These are phyloP conservation scores for Scolanthus callimorphus DNA, from an alignment of 92 coral and sea anemone genomes.

Conservation along the genomic window DNA sequence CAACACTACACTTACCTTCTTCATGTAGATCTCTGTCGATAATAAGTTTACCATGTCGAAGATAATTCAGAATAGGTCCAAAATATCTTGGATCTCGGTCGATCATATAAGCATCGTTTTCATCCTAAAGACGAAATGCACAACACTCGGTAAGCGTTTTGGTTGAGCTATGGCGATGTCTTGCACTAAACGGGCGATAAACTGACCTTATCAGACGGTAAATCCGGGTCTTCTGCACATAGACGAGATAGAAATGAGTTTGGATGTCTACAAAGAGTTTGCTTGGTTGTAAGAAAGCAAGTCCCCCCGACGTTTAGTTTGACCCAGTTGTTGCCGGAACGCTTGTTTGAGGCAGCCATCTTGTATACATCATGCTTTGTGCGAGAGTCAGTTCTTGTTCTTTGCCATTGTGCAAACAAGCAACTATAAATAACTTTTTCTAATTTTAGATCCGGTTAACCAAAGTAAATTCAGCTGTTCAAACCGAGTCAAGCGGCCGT, in stretches of 20 bases:
- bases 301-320: constrained; percentile 98
- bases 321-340: constrained; percentile 93
- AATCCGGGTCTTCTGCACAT: constrained; percentile 95
- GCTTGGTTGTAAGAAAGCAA: constrained; percentile 92
- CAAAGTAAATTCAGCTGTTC: constrained; percentile 83
- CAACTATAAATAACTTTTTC: constrained; percentile 80
- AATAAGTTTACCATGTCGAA: constrained; percentile 97
- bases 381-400: background rate
- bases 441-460: constrained; percentile 84
- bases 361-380: no score
- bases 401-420: constrained; percentile 22
- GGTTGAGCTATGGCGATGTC: no score
- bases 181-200: no score
- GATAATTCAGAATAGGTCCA: constrained; percentile 90
- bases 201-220: constrained; percentile 96
- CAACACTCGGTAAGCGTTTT: no score
- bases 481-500: no score
- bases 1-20: constrained; percentile 91
- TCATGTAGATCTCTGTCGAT: constrained; percentile 95
- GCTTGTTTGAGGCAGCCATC: constrained; percentile 79
- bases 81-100: constrained; percentile 99
- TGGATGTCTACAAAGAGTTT: constrained; percentile 95
- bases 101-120: constrained; percentile 92
- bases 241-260: constrained; percentile 92
- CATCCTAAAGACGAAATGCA: constrained; percentile 73